Percentiles rank a stretch among this genome's conserved stretches.
These are phyloP conservation scores for Ectemnius lituratus DNA, from an alignment of 2,888 invertebrate genomes.

Conservation along the genomic window DNA sequence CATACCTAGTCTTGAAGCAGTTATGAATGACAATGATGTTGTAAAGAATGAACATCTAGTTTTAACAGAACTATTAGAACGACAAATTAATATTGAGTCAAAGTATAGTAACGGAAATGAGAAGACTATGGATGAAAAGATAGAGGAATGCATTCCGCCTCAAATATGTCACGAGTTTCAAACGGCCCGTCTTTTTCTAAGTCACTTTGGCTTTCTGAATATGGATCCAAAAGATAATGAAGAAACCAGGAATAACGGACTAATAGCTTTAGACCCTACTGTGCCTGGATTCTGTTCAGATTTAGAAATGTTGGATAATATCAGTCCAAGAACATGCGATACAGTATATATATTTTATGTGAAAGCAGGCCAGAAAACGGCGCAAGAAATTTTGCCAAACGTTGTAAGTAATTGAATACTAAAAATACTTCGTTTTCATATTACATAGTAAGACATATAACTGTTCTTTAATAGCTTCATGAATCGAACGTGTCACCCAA, in stretches of 20 bases:
- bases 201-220: slow-evolving; percentile 94
- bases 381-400: slow-evolving; percentile 90
- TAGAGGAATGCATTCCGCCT: slow-evolving; percentile 88
- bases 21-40: slow-evolving; percentile 81
- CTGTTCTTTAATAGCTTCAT: slow-evolving; percentile 65
- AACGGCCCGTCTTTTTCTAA: slow-evolving; percentile 95
- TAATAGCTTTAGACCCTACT: slow-evolving; percentile 86
- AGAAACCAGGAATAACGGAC: slow-evolving; percentile 77
- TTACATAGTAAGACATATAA: not conserved
- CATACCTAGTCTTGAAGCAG: slow-evolving; percentile 91
- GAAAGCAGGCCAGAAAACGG: slow-evolving; percentile 88
- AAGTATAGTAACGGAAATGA: slow-evolving; percentile 76
- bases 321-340: slow-evolving; percentile 92
- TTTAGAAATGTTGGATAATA: slow-evolving; percentile 89
- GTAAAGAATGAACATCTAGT: slow-evolving; percentile 82
- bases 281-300: slow-evolving; percentile 87
- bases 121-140: slow-evolving; percentile 76
- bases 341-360: slow-evolving; percentile 97
- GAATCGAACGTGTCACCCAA: slow-evolving; percentile 78
- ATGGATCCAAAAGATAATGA: slow-evolving; percentile 69
- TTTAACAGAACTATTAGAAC: slow-evolving; percentile 85
- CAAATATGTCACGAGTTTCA: slow-evolving; percentile 94
- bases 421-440: not conserved
- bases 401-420: slow-evolving; percentile 78
- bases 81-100: slow-evolving; percentile 81